Percentiles rank a stretch among this genome's conserved stretches.
Conservation (phyloP, 2,888 invertebrate genomes). For the Cephus spinipes region DNA sequence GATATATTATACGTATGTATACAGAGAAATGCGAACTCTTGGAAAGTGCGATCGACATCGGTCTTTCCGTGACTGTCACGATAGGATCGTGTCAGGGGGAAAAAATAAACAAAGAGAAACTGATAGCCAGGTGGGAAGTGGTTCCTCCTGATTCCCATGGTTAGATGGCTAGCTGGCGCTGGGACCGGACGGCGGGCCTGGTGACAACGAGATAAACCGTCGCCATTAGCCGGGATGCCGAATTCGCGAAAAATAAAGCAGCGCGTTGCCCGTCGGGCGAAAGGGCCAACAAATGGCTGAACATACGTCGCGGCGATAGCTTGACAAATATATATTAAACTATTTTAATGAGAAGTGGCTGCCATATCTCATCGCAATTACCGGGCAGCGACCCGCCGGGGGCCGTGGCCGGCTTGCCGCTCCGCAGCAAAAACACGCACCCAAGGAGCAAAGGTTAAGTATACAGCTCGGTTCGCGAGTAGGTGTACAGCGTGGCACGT, state of each 20-base stretch:
- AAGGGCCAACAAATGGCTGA: slow-evolving; percentile 48
- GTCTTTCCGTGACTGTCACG: neutral
- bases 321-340: slow-evolving; percentile 64
- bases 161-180: neutral
- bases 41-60: neutral
- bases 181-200: slow-evolving; percentile 23
- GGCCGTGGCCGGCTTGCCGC: slow-evolving; percentile 33
- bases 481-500: neutral
- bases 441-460: slow-evolving; percentile 54
- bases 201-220: slow-evolving; percentile 56
- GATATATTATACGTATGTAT: neutral
- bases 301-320: slow-evolving; percentile 51
- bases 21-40: neutral
- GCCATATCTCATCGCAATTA: slow-evolving; percentile 63
- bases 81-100: neutral
- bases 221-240: slow-evolving; percentile 49
- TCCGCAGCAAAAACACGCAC: slow-evolving; percentile 45
- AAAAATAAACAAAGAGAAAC: neutral
- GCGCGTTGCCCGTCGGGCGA: slow-evolving; percentile 10
- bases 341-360: slow-evolving; percentile 64
- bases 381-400: slow-evolving; percentile 45
- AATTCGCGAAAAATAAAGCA: slow-evolving; percentile 51
- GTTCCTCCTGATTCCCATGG: neutral
- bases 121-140: neutral
- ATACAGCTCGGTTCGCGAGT: slow-evolving; percentile 34